Evolutionary conservation across 2,797 vertebrate genomes (phyloP), one percentile per base, ranked within the genome.

Genomic region (Spizella passerina): DNA sequence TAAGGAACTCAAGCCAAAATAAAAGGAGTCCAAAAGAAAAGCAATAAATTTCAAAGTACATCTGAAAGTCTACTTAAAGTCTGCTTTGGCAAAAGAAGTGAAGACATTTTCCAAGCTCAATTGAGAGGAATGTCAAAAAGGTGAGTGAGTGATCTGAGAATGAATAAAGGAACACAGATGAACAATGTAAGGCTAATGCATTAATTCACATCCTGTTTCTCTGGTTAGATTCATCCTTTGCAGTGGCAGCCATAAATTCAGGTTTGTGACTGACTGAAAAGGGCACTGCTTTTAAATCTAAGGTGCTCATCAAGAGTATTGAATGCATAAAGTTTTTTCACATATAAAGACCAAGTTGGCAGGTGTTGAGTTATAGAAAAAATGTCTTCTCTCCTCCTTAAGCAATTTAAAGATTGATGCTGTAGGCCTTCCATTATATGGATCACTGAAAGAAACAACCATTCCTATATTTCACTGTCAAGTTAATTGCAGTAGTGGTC

Each of bases 121-220:
- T 80, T 32, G 56, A 66, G 61, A 65, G 8, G 13, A 91, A 77
- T 68, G 64, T 68, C 52, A 84, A 70, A 55, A 90, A 78, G 50
- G 82, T 73, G 41, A 88, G 20, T 64, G 64, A 80, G 47, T 60
- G 60, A 90, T 86, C 56, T 80, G 56, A 83, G 72, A 68, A 68
- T 69, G 61, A 93, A 78, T 69, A 80, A 85, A 80, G 38, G 86
- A 87, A 73, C 6, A 9, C 2, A 6, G 61, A 44, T 78, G 86
- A 94, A 85, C 80, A 94, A 41, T 77, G 43, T 9, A 75, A 93
- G 65, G 39, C 10, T 82, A 80, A 95, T 92, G 60, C 65, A 90
- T 93, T 95, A 87, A 80, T 92, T 76, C 71, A 79, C 21, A 56
- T 79, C 24, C n/a, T 70, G 4, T 66, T 92, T 73, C 53, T 82